These are phyloP conservation scores for Coregonus suidteri DNA, from an alignment of 2,797 vertebrate genomes.

Conservation along the genomic window DNA sequence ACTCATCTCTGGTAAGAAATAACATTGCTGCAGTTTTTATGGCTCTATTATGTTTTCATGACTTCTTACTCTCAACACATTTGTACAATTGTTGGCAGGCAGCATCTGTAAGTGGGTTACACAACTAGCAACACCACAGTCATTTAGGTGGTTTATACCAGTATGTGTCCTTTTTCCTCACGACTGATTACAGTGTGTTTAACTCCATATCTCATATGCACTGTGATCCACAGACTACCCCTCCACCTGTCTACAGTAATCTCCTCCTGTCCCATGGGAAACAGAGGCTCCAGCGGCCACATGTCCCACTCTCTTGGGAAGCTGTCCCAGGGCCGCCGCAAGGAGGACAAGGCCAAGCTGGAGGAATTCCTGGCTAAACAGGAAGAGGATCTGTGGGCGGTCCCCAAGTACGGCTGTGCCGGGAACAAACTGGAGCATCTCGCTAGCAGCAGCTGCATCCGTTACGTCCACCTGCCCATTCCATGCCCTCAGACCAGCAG, in stretches of 20 bases:
- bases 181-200: background rate
- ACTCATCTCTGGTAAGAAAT: background rate
- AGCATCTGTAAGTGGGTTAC: too few species aligned
- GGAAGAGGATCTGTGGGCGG: constrained; percentile 40
- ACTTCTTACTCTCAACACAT: too few species aligned
- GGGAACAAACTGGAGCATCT: constrained; percentile 26
- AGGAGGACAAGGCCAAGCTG: constrained; percentile 52
- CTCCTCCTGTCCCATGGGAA: background rate
- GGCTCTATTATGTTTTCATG: too few species aligned
- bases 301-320: constrained; percentile 29
- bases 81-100: too few species aligned
- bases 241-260: background rate
- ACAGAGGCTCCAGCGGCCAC: constrained; percentile 36
- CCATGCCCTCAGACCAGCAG: background rate
- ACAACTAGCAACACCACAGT: too few species aligned
- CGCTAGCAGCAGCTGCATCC: background rate
- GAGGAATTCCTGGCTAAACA: constrained; percentile 39
- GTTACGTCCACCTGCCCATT: constrained; percentile 30
- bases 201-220: background rate
- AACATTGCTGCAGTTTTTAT: too few species aligned
- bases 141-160: too few species aligned
- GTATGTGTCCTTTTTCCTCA: background rate
- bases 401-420: constrained; percentile 20
- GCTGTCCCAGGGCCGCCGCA: constrained; percentile 28
- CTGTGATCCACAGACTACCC: constrained; percentile 14